phyloP scores from a whole-genome alignment of 2,797 vertebrate genomes.

The Gymnocypris eckloni region DNA sequence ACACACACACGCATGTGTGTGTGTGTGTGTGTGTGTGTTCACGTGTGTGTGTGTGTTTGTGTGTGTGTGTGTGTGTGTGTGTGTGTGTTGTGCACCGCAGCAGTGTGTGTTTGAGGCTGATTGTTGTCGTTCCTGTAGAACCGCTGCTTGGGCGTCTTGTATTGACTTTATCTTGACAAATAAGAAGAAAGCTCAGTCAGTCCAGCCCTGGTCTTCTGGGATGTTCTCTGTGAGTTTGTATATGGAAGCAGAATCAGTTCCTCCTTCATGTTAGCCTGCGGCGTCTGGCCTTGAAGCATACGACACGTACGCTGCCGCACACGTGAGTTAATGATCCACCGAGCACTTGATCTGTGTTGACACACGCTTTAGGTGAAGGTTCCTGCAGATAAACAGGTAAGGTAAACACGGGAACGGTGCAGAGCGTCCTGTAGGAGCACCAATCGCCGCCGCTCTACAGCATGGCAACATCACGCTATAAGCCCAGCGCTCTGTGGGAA shows the following conservation, averaged over 20 bases:
- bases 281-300: conserved; percentile 18
- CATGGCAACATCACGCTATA: conserved; percentile 62
- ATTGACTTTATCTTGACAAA: conserved; percentile 1
- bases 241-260: background rate
- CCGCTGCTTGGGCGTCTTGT: background rate
- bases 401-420: conserved; percentile 59
- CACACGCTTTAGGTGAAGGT: conserved; percentile 71
- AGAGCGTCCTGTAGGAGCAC: conserved; percentile 34
- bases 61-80: too few relatives aligned
- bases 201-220: background rate
- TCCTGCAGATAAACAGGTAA: conserved; percentile 65
- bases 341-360: conserved; percentile 65
- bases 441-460: conserved; percentile 52
- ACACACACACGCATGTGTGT: too few relatives aligned
- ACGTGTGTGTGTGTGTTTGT: too few relatives aligned
- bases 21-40: too few relatives aligned
- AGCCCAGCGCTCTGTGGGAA: background rate
- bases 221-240: background rate
- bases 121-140: background rate
- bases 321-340: conserved; percentile 70
- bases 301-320: conserved; percentile 30
- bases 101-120: background rate
- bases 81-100: background rate
- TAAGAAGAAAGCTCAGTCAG: background rate
- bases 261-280: background rate